Percentiles rank a stretch among this genome's conserved stretches.
Evolutionary conservation across 2,113 vertebrate genomes (phyloP).

Genomic region (Stictonetta naevosa): DNA sequence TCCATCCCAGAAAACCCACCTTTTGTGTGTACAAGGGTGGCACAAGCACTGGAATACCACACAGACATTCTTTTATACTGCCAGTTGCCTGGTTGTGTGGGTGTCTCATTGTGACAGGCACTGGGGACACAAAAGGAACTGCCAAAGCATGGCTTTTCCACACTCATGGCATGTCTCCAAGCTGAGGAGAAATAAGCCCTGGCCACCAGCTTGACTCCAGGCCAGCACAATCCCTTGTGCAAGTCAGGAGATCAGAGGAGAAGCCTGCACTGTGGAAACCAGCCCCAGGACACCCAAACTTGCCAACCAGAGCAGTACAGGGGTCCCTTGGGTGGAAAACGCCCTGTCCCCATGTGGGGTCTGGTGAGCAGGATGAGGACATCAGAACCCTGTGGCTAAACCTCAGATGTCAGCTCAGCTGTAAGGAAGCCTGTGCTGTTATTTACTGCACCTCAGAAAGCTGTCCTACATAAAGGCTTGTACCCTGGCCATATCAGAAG

Average conservation of each 20-base stretch:
- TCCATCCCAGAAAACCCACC: background rate
- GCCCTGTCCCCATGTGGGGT: background rate
- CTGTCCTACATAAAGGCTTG: background rate
- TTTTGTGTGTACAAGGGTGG: background rate
- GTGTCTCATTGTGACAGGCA: background rate
- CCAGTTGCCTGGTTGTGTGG: background rate
- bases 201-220: background rate
- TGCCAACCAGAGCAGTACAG: background rate
- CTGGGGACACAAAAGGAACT: background rate
- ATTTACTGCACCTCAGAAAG: background rate
- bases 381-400: background rate
- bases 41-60: background rate
- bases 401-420: background rate
- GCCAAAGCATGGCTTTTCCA: background rate
- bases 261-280: rapidly evolving
- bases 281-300: background rate
- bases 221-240: background rate
- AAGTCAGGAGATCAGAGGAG: background rate
- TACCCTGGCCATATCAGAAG: background rate
- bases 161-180: rapidly evolving
- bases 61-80: background rate
- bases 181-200: background rate
- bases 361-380: background rate
- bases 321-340: background rate
- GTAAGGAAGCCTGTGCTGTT: background rate